These are phyloP conservation scores for Brachyalestes nurse DNA, from an alignment of 2,797 vertebrate species.

Conservation along the genomic window DNA sequence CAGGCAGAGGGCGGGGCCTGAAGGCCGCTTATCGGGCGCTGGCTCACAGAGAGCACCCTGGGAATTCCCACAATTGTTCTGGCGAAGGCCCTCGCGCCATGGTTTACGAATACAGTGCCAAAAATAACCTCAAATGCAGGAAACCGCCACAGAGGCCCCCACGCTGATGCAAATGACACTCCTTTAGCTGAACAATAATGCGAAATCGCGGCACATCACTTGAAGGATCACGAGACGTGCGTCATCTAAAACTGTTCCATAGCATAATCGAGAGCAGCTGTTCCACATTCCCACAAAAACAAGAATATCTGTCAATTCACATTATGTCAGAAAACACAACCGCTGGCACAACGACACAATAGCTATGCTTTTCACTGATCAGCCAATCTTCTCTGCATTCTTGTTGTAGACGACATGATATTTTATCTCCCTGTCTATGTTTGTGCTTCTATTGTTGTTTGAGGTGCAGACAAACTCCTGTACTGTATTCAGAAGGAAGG, in stretches of 20 bases:
- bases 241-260: conserved; percentile 4
- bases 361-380: background rate
- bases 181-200: conserved; percentile 35
- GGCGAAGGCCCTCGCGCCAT: conserved; percentile 5
- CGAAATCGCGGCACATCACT: background rate
- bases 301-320: background rate
- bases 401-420: background rate
- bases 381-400: background rate
- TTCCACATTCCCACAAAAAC: background rate
- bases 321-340: background rate
- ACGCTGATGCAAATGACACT: conserved; percentile 16
- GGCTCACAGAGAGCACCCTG: conserved; percentile 29
- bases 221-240: background rate
- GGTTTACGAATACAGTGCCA: conserved; percentile 45
- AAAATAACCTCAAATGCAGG: conserved; percentile 58
- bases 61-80: conserved; percentile 63
- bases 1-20: background rate
- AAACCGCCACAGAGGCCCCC: conserved; percentile 35
- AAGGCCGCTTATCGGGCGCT: conserved; percentile 5
- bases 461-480: background rate
- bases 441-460: background rate
- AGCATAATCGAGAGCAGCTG: background rate
- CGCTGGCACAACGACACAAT: background rate
- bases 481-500: background rate
- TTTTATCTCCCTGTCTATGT: background rate